Evolutionary conservation across 2,113 vertebrate genomes (phyloP).

Genomic region (Illadopsis cleaveri): DNA sequence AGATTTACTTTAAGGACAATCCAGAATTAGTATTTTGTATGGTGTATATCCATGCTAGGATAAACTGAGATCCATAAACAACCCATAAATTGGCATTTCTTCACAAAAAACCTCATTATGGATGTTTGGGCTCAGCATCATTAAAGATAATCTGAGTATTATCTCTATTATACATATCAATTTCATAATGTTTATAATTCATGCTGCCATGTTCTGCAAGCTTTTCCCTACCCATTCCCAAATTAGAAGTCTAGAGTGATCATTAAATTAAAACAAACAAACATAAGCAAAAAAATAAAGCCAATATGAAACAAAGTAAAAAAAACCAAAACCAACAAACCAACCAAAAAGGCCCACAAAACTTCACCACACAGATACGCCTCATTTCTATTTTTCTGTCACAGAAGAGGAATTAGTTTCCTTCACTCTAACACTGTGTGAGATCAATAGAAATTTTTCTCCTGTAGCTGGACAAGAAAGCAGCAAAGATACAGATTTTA

Average conservation of each 20-base stretch:
- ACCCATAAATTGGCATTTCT: background rate
- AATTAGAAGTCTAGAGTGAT: background rate
- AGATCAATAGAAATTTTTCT: background rate
- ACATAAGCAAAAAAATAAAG: background rate
- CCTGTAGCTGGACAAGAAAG: background rate
- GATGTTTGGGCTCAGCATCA: background rate
- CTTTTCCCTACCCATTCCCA: background rate
- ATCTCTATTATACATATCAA: background rate
- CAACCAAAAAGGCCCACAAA: background rate
- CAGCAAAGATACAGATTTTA: background rate
- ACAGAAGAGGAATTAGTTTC: background rate
- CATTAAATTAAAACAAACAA: background rate
- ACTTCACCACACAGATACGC: rapidly evolving
- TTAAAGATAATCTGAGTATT: background rate
- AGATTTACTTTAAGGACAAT: background rate
- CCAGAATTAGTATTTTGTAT: background rate
- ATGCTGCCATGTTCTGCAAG: background rate
- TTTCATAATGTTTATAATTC: background rate
- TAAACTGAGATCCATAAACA: background rate
- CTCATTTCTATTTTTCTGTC: rapidly evolving
- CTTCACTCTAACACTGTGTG: background rate
- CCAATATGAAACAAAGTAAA: rapidly evolving
- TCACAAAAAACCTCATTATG: background rate
- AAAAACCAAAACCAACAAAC: no score
- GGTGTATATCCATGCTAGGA: rapidly evolving